A percentile compares a stretch with the other conserved stretches of the same genome.
Conservation (phyloP, 2,113 vertebrate species). For the Speoplatyrhinus poulsoni region DNA sequence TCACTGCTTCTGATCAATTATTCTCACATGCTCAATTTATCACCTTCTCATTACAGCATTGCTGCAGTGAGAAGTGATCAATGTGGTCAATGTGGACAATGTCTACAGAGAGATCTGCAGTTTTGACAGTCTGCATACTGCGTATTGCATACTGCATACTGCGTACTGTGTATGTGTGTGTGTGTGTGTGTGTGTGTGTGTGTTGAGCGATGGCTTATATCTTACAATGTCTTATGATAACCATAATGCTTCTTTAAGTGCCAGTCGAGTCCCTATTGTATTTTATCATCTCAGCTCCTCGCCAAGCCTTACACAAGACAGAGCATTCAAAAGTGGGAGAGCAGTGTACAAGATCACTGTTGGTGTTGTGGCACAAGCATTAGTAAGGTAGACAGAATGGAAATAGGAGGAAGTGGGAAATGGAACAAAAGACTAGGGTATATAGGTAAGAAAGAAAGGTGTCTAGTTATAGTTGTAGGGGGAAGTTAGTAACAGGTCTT, state of each 20-base stretch:
- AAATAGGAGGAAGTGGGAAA: not conserved
- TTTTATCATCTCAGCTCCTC: conserved; percentile 4
- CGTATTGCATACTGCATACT: no score
- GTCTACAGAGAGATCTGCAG: no score
- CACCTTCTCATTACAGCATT: no score
- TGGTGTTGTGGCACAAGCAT: not conserved
- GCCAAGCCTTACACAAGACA: conserved; percentile 8
- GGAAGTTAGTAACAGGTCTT: not conserved
- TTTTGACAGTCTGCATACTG: no score
- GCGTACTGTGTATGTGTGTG: not conserved
- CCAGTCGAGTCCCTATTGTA: not conserved
- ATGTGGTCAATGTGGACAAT: not conserved
- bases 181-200: not conserved
- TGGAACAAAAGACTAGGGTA: not conserved
- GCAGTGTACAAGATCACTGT: not conserved
- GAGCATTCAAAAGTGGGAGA: not conserved
- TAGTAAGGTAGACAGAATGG: not conserved
- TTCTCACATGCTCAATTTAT: no score
- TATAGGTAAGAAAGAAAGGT: not conserved
- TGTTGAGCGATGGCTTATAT: conserved; percentile 28
- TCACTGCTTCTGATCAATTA: no score
- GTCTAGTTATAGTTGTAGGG: not conserved
- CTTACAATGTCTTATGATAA: not conserved
- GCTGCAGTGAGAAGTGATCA: not conserved
- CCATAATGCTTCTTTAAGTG: conserved; percentile 32